These are phyloP conservation scores for Cyclura pinguis DNA, from an alignment of 2,797 vertebrate genomes.

Conservation along the genomic window DNA sequence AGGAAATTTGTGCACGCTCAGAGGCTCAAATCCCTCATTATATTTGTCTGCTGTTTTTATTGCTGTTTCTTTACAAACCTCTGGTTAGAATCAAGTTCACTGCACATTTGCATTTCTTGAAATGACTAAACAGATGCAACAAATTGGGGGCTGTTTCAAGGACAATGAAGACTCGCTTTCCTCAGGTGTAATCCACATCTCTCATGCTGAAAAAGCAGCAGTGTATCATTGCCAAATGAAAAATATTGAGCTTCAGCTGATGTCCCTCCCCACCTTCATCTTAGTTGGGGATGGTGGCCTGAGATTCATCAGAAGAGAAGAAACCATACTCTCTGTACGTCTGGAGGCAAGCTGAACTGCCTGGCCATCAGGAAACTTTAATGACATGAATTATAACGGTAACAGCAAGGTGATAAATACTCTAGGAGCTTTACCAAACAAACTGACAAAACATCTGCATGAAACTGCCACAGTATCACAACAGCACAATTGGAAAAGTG, in stretches of 20 bases:
- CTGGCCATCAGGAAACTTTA: background rate
- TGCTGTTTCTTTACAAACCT: background rate
- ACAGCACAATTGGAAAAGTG: too few species aligned
- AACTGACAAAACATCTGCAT: too few species aligned
- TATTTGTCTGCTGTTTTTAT: background rate
- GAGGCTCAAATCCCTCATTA: background rate
- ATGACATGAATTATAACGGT: too few species aligned
- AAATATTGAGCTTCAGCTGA: background rate
- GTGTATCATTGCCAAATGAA: background rate
- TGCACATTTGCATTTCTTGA: background rate
- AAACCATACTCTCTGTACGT: background rate
- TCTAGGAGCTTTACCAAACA: too few species aligned
- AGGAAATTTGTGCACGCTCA: background rate
- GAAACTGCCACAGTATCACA: too few species aligned
- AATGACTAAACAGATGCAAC: background rate
- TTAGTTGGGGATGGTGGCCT: background rate
- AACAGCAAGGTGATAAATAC: too few species aligned
- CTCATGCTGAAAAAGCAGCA: background rate
- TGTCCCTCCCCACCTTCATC: too few species aligned
- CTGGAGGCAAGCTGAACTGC: background rate
- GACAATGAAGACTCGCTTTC: background rate
- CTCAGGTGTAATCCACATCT: background rate
- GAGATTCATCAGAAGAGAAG: background rate
- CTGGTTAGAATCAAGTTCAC: background rate
- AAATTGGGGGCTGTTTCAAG: background rate